These are phyloP conservation scores for Harpagus bidentatus DNA, from an alignment of 2,113 vertebrate genomes.

Conservation along the genomic window DNA sequence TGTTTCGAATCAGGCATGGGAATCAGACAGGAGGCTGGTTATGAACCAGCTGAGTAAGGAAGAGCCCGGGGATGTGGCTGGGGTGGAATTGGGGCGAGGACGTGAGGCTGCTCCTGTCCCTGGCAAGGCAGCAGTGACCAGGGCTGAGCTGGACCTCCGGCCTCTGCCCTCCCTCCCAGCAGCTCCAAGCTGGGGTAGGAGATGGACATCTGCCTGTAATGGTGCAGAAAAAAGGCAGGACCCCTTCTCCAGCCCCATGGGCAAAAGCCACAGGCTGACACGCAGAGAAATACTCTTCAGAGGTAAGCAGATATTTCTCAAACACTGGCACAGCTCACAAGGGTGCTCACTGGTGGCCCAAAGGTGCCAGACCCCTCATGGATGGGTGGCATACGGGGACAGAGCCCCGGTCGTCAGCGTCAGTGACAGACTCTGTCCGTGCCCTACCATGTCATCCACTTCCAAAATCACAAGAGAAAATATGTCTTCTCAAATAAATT, in stretches of 20 bases:
- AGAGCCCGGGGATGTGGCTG: fast-evolving
- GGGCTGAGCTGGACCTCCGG: not conserved
- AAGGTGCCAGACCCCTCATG: not conserved
- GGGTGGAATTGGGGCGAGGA: not conserved
- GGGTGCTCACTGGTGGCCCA: not conserved
- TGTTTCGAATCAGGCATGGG: not conserved
- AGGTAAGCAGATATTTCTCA: not conserved
- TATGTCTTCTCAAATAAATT: not conserved
- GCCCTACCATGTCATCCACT: not conserved
- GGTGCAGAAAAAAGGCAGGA: not conserved
- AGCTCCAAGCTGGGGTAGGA: no score
- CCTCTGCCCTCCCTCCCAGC: not conserved
- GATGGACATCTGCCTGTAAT: not conserved
- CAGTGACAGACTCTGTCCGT: not conserved
- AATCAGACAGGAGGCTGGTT: no score
- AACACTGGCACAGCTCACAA: not conserved
- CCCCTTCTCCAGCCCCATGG: not conserved
- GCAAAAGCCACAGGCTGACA: not conserved
- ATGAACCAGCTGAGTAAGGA: not conserved
- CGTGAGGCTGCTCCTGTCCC: not conserved
- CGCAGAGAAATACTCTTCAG: not conserved
- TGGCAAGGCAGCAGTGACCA: not conserved
- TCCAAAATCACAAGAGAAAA: not conserved
- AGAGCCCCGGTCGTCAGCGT: not conserved
- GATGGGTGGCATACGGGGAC: not conserved